phyloP scores from a whole-genome alignment of 2,888 invertebrate species.

The Atrina japonica region DNA sequence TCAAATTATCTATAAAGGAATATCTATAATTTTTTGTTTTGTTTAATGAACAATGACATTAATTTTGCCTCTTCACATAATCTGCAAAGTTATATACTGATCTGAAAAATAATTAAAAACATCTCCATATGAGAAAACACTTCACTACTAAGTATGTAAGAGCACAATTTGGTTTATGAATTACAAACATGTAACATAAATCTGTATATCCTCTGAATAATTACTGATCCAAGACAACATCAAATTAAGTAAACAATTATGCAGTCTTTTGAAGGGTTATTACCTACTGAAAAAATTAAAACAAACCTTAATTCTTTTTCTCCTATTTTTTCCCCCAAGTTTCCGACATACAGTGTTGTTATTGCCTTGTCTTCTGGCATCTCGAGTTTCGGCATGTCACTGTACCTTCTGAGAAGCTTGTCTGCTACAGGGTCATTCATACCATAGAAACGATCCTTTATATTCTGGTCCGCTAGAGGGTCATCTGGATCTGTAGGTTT shows the following conservation, averaged over 20 bases:
- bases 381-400: conserved; percentile 96
- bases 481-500: conserved; percentile 98
- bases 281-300: neutral
- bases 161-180: no score
- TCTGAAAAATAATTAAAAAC: no score
- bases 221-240: neutral
- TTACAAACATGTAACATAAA: neutral
- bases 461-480: conserved; percentile 97
- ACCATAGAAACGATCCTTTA: conserved; percentile 92
- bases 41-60: no score
- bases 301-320: conserved; percentile 91
- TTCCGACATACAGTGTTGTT: conserved; percentile 98
- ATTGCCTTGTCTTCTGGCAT: conserved; percentile 97
- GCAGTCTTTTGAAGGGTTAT: neutral
- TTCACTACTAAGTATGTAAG: no score
- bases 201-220: neutral
- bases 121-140: no score
- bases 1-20: no score
- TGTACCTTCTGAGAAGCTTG: conserved; percentile 93
- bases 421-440: conserved; percentile 98
- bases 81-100: no score
- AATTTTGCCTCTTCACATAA: no score
- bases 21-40: no score
- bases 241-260: neutral
- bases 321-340: conserved; percentile 90